phyloP scores from a whole-genome alignment of 2,888 invertebrate species.

The Chymomyza caudatula region DNA sequence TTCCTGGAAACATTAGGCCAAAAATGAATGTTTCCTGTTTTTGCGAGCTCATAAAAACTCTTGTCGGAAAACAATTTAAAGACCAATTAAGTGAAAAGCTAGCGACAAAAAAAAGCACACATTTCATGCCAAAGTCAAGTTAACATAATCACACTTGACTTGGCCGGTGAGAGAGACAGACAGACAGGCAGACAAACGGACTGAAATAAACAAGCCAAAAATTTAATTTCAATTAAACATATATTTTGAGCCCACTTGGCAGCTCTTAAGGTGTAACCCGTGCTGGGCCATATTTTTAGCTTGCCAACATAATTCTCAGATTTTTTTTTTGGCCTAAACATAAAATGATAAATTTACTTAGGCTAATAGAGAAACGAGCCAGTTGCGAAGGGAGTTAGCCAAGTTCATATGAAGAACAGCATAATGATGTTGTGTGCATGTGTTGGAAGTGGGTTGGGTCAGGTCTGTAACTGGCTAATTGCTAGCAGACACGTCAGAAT shows the following conservation, averaged over 20 bases:
- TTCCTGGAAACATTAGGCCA: constrained; percentile 46
- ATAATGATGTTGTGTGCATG: constrained; percentile 33
- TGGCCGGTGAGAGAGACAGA: too few species aligned
- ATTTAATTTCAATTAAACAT: constrained; percentile 44
- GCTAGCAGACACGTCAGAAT: constrained; percentile 53
- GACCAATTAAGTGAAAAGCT: constrained; percentile 25
- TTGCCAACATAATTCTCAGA: constrained; percentile 34
- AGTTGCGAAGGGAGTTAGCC: constrained; percentile 28
- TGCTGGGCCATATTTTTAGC: constrained; percentile 43
- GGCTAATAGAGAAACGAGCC: constrained; percentile 48
- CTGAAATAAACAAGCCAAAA: constrained; percentile 9
- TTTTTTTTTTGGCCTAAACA: constrained; percentile 38
- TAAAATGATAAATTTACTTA: constrained; percentile 53
- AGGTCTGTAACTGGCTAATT: constrained; percentile 52
- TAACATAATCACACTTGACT: constrained; percentile 32
- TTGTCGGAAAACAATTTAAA: constrained; percentile 51
- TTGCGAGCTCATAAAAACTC: neutral
- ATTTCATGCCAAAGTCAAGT: constrained; percentile 9
- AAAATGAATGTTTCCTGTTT: constrained; percentile 28
- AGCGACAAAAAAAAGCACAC: neutral
- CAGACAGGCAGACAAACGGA: constrained; percentile 17
- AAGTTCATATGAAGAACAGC: too few species aligned
- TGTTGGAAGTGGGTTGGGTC: constrained; percentile 23
- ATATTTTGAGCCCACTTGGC: constrained; percentile 8
- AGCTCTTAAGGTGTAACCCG: constrained; percentile 36